A percentile compares a stretch with the other conserved stretches of the same genome.
Evolutionary conservation across 2,113 vertebrate species (phyloP).

Genomic region (Albula glossodonta): DNA sequence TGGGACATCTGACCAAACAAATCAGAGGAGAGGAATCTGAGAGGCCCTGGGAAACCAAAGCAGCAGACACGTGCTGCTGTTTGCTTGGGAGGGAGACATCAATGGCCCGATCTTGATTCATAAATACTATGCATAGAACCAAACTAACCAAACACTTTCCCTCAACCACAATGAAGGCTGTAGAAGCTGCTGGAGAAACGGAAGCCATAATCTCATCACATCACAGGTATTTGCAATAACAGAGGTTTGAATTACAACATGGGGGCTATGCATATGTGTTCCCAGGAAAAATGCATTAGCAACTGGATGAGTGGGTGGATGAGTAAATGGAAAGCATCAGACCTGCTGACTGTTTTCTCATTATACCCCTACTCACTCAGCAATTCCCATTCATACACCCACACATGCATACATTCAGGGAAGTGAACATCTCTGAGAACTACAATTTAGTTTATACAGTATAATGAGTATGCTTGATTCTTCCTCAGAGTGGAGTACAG

Average conservation of each 20-base stretch:
- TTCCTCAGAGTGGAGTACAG: constrained; percentile 26
- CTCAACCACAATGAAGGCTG: not conserved
- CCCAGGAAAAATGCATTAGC: not conserved
- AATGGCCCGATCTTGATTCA: constrained; percentile 9
- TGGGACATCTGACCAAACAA: constrained; percentile 69
- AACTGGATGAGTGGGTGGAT: not conserved
- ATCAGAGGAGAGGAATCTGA: constrained; percentile 14
- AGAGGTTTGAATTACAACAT: not conserved
- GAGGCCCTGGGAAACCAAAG: constrained; percentile 20
- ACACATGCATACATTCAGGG: not conserved
- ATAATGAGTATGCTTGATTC: not conserved
- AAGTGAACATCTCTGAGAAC: not conserved
- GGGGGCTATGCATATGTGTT: not conserved
- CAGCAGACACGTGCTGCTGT: not conserved
- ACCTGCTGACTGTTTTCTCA: not conserved
- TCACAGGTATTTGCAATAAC: not conserved
- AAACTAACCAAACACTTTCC: not conserved
- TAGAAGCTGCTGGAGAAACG: not conserved
- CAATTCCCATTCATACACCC: not conserved
- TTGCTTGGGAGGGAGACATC: not conserved
- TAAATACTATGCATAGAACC: not conserved
- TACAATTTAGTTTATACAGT: not conserved
- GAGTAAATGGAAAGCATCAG: not conserved
- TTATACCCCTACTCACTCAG: not conserved
- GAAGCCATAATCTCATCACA: not conserved